Conservation (phyloP, 2,888 invertebrate species). For the Drosophila gaucha region DNA sequence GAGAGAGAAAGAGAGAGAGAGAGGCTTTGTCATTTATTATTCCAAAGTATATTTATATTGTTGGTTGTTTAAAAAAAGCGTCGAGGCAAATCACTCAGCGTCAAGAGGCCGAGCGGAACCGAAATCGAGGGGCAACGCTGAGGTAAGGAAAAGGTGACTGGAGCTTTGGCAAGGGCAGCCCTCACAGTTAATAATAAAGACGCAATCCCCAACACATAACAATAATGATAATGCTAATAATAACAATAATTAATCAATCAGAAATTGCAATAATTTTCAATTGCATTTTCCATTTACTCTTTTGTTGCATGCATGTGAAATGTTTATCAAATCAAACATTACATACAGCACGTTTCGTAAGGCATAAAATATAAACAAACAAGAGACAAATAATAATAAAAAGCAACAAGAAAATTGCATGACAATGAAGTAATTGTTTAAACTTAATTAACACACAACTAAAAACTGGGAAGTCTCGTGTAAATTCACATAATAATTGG, state of each 20-base stretch:
- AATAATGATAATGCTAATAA: conserved; percentile 3
- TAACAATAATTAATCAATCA: conserved; percentile 32
- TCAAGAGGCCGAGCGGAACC: conserved; percentile 47
- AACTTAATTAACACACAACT: conserved; percentile 64
- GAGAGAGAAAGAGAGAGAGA: conserved; percentile 2
- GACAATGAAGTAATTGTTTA: conserved; percentile 61
- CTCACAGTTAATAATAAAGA: conserved; percentile 5
- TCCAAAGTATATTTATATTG: conserved; percentile 40
- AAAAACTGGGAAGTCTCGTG: conserved; percentile 43
- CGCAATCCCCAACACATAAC: neutral
- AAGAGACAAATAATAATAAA: conserved; percentile 7
- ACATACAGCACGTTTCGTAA: conserved; percentile 44
- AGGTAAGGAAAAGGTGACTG: conserved; percentile 23
- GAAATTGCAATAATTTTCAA: conserved; percentile 27
- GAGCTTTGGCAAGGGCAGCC: conserved; percentile 35
- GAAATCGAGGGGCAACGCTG: neutral
- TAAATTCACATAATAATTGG: conserved; percentile 57
- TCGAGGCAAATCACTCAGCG: conserved; percentile 67
- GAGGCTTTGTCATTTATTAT: conserved; percentile 46
- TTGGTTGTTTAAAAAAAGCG: conserved; percentile 63
- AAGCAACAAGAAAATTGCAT: conserved; percentile 23
- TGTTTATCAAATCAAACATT: conserved; percentile 33
- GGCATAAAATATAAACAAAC: conserved; percentile 11
- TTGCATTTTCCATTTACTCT: conserved; percentile 25
- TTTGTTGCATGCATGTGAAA: conserved; percentile 16